phyloP scores from a whole-genome alignment of 35 echinoderm and acorn worm species.

The Strongylocentrotus purpuratus region DNA sequence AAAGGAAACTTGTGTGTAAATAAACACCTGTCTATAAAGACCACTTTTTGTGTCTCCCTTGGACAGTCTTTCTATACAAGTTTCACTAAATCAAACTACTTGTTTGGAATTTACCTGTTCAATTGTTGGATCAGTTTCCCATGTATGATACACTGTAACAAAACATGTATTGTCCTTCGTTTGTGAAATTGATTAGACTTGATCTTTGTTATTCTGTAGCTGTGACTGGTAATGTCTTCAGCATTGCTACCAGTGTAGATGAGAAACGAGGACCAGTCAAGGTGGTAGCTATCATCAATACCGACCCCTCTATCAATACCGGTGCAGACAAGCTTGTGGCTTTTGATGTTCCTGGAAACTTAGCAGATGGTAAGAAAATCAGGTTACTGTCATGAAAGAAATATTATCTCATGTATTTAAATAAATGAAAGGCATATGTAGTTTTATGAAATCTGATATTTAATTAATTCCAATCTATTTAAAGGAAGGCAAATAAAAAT shows the following conservation, averaged over 20 bases:
- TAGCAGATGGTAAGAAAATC: slow-evolving; percentile 70
- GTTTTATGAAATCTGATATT: no score
- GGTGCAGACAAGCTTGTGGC: slow-evolving; percentile 69
- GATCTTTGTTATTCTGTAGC: slow-evolving; percentile 60
- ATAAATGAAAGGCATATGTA: no score
- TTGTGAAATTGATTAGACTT: neutral
- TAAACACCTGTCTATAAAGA: no score
- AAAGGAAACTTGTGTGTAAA: no score
- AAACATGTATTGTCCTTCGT: neutral
- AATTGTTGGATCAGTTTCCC: no score
- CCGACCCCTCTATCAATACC: slow-evolving; percentile 23
- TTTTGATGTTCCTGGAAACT: slow-evolving; percentile 80
- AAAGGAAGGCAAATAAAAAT: no score
- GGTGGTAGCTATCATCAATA: slow-evolving; percentile 73
- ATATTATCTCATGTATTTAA: neutral
- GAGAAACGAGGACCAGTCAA: slow-evolving; percentile 84
- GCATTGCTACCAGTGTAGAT: slow-evolving; percentile 67
- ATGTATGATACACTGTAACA: no score
- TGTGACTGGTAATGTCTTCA: slow-evolving; percentile 70
- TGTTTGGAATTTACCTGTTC: no score
- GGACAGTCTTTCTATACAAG: no score
- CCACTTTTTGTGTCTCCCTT: no score
- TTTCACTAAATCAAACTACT: no score
- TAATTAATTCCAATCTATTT: no score
- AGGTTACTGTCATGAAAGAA: neutral